These are phyloP conservation scores for Corydoras maculifer DNA, from an alignment of 2,113 vertebrate genomes.

Conservation along the genomic window DNA sequence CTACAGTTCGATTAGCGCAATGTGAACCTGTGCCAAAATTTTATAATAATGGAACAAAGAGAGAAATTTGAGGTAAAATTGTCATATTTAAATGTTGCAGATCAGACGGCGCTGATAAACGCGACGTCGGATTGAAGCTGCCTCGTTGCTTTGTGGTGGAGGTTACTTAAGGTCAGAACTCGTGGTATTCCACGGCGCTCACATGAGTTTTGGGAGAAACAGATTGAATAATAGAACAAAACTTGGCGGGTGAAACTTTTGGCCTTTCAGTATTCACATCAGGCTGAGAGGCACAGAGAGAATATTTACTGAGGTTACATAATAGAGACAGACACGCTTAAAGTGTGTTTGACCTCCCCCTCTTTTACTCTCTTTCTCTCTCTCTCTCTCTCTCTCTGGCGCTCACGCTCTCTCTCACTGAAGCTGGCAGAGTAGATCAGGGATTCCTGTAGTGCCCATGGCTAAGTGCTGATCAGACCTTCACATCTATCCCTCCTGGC, in stretches of 20 bases:
- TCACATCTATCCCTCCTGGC: slow-evolving; percentile 47
- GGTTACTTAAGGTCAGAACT: too few relatives aligned
- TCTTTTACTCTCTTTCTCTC: slow-evolving; percentile 24
- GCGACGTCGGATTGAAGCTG: too few relatives aligned
- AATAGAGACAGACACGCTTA: slow-evolving; percentile 26
- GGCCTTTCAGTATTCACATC: slow-evolving; percentile 36
- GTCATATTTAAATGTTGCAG: too few relatives aligned
- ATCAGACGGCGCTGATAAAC: too few relatives aligned
- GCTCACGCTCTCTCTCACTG: background rate
- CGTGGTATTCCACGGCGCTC: too few relatives aligned
- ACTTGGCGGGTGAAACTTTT: slow-evolving; percentile 21
- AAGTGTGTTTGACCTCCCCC: slow-evolving; percentile 42
- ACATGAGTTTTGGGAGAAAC: too few relatives aligned
- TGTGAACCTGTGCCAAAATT: too few relatives aligned
- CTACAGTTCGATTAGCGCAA: too few relatives aligned
- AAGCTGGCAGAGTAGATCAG: slow-evolving; percentile 36
- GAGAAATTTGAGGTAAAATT: too few relatives aligned
- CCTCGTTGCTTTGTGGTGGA: too few relatives aligned
- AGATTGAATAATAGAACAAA: background rate
- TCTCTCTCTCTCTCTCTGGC: slow-evolving; percentile 26
- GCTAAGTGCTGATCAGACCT: slow-evolving; percentile 44
- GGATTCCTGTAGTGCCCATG: slow-evolving; percentile 38
- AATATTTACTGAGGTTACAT: slow-evolving; percentile 43
- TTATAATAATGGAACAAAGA: too few relatives aligned
- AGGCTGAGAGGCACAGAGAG: slow-evolving; percentile 34